A percentile compares a stretch with the other conserved stretches of the same genome.
Evolutionary conservation across 2,113 vertebrate genomes (phyloP).

Genomic region (Myrmecophaga tridactyla): DNA sequence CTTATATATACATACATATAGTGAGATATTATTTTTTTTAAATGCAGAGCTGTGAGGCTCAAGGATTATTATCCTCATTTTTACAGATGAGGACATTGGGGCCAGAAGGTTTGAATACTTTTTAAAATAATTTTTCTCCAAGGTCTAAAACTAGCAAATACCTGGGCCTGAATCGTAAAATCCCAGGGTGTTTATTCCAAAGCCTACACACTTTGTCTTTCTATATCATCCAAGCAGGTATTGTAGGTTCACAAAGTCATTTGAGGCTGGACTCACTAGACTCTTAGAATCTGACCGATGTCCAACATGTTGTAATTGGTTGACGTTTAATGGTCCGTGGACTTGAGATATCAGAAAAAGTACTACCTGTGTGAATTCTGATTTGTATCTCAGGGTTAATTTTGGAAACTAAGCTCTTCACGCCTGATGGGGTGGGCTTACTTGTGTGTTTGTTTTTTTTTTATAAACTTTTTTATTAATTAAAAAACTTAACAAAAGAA

Average conservation of each 20-base stretch:
- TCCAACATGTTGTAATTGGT: background rate
- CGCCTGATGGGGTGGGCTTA: background rate
- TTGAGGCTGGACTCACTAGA: background rate
- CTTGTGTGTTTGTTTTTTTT: too few relatives aligned
- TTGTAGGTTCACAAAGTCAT: background rate
- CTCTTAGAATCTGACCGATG: background rate
- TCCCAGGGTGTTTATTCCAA: background rate
- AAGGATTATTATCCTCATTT: background rate
- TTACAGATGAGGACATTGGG: conserved; percentile 2
- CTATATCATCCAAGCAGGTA: background rate
- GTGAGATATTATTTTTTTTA: background rate
- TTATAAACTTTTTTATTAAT: too few relatives aligned
- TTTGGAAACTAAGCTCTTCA: conserved; percentile 10
- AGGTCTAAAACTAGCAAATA: background rate
- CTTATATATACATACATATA: background rate
- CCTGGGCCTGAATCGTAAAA: background rate
- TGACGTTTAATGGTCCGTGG: background rate
- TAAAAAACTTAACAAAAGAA: too few relatives aligned
- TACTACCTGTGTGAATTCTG: background rate
- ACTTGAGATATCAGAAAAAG: conserved; percentile 19
- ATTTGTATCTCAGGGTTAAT: conserved; percentile 9
- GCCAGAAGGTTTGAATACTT: background rate
- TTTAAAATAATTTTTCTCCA: conserved; percentile 51
- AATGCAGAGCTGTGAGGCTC: background rate
- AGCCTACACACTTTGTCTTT: background rate